Percentiles rank a stretch among this genome's conserved stretches.
Conservation (phyloP, 2,797 vertebrate genomes). For the Cyprinodon diabolis region DNA sequence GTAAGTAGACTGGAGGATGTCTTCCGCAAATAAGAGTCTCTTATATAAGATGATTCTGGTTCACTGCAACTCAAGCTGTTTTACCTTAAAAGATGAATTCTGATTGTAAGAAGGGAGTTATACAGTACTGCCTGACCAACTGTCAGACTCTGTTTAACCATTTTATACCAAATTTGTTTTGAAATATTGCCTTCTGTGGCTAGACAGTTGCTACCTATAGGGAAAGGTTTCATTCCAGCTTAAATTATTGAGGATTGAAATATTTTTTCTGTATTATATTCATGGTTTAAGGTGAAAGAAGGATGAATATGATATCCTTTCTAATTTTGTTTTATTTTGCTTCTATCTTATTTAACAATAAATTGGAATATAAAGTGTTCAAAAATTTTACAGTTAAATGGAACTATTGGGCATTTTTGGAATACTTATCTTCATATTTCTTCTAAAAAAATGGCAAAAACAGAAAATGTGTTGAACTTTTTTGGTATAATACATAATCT, state of each 20-base stretch:
- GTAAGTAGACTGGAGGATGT: constrained; percentile 38
- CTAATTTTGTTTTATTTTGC: not conserved
- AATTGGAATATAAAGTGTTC: not conserved
- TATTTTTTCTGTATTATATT: not conserved
- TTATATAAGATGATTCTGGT: constrained; percentile 28
- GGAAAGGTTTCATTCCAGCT: not conserved
- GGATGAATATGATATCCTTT: not conserved
- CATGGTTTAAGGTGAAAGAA: not conserved
- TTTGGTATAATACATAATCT: not conserved
- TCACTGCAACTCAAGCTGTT: constrained; percentile 25
- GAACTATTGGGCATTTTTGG: not conserved
- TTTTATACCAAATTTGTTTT: not conserved
- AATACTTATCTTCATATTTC: not conserved
- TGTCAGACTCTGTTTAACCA: not conserved
- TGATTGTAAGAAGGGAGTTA: not conserved
- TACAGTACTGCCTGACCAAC: not conserved
- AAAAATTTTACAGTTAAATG: not conserved
- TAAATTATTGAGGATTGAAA: not conserved
- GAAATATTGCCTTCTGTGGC: not conserved
- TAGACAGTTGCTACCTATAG: not conserved
- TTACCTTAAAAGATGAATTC: not conserved
- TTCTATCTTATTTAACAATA: not conserved
- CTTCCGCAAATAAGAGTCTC: constrained; percentile 40
- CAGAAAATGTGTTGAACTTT: not conserved
- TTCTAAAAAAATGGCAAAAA: not conserved